phyloP scores from a whole-genome alignment of 2,797 vertebrate genomes.

The Helostoma temminkii region DNA sequence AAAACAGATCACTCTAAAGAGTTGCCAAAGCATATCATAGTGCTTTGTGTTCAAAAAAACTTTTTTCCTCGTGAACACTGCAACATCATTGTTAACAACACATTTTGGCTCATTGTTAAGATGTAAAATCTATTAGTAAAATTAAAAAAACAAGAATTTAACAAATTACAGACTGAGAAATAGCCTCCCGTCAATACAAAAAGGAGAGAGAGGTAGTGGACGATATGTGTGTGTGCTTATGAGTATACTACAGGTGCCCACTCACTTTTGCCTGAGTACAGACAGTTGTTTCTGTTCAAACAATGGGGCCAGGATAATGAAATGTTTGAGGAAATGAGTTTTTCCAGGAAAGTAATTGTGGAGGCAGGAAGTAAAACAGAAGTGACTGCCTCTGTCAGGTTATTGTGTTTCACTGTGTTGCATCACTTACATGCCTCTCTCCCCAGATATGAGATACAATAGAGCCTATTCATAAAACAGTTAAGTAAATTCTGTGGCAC shows the following conservation, averaged over 20 bases:
- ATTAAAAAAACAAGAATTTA: constrained; percentile 34
- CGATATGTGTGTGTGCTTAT: constrained; percentile 17
- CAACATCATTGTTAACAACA: constrained; percentile 7
- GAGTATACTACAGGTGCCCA: constrained; percentile 51
- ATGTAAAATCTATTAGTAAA: constrained; percentile 46
- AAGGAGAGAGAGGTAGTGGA: constrained; percentile 17
- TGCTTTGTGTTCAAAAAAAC: too few species aligned
- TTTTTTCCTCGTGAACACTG: neutral
- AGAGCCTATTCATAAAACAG: constrained; percentile 63
- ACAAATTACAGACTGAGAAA: constrained; percentile 65
- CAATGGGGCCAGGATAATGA: constrained; percentile 75
- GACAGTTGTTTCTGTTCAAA: constrained; percentile 73
- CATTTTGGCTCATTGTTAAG: constrained; percentile 32
- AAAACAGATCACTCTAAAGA: too few species aligned
- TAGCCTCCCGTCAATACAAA: constrained; percentile 50
- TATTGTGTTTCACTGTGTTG: constrained; percentile 80
- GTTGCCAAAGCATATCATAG: too few species aligned
- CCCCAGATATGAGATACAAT: constrained; percentile 68
- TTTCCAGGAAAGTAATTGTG: constrained; percentile 76
- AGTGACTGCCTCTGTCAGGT: constrained; percentile 77
- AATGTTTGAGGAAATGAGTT: constrained; percentile 78
- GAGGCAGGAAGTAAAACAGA: constrained; percentile 75
- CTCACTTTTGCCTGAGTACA: constrained; percentile 55
- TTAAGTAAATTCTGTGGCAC: constrained; percentile 52
- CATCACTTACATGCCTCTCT: constrained; percentile 72